phyloP scores from a whole-genome alignment of 2,797 vertebrate species.

The Ptychadena robeensis region DNA sequence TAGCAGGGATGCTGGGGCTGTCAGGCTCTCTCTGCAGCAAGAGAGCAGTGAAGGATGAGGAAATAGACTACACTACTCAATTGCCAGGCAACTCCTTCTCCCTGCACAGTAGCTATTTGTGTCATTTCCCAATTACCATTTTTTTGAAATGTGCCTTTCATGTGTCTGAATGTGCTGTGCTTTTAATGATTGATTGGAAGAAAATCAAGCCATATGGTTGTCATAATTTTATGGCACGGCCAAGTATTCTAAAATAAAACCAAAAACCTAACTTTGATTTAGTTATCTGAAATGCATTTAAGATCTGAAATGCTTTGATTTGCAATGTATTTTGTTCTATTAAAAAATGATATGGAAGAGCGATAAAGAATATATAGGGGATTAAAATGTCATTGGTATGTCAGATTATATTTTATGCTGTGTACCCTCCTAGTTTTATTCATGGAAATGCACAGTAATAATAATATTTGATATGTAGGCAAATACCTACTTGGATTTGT shows the following conservation, averaged over 20 bases:
- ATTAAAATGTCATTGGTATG: too few species aligned
- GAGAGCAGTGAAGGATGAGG: slow-evolving; percentile 74
- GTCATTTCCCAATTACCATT: slow-evolving; percentile 36
- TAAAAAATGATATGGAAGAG: background rate
- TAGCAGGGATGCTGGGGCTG: slow-evolving; percentile 72
- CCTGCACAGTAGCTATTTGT: slow-evolving; percentile 38
- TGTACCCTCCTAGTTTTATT: too few species aligned
- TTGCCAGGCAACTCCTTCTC: slow-evolving; percentile 44
- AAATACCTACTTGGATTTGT: too few species aligned
- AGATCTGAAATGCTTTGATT: background rate
- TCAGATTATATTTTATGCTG: too few species aligned
- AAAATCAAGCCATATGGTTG: background rate
- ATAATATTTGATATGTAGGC: too few species aligned
- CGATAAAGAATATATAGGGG: too few species aligned
- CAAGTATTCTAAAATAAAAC: background rate
- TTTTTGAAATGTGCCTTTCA: slow-evolving; percentile 8
- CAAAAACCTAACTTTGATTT: background rate
- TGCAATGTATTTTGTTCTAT: background rate
- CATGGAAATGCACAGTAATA: too few species aligned
- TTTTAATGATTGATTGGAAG: slow-evolving; percentile 3
- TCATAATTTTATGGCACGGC: background rate
- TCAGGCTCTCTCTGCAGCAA: slow-evolving; percentile 68
- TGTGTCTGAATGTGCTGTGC: background rate
- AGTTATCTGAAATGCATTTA: background rate
- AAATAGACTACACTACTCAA: slow-evolving; percentile 30